These are phyloP conservation scores for Muscicapa adusta DNA, from an alignment of 2,113 vertebrate species.

Conservation along the genomic window DNA sequence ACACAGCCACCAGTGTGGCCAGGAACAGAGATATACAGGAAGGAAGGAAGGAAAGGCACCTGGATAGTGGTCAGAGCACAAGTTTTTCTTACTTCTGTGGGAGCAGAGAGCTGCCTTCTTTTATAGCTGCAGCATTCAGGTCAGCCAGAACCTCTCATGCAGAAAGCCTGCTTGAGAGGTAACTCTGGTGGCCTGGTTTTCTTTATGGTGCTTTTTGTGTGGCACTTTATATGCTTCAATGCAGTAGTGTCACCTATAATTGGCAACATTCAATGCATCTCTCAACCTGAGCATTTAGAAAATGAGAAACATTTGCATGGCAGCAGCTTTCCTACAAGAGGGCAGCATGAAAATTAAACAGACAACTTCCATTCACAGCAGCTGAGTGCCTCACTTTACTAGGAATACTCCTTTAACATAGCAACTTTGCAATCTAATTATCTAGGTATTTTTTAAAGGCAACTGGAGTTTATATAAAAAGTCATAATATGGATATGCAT, in stretches of 20 bases:
- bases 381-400: background rate
- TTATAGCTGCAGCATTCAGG: background rate
- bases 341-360: background rate
- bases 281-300: background rate
- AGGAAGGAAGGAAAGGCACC: background rate
- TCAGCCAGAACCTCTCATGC: background rate
- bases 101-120: background rate
- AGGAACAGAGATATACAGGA: background rate
- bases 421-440: background rate
- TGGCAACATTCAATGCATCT: background rate
- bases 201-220: background rate
- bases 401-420: background rate
- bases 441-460: background rate
- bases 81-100: background rate
- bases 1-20: rapidly evolving
- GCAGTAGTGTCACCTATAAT: background rate
- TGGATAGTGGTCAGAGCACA: background rate
- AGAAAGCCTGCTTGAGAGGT: background rate
- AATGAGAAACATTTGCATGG: background rate
- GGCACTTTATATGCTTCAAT: background rate
- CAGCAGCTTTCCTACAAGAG: background rate
- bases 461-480: background rate
- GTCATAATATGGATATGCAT: background rate
- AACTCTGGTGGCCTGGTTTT: background rate
- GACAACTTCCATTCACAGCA: background rate